Evolutionary conservation across 2,113 vertebrate species (phyloP).

Genomic region (Ondatra zibethicus): DNA sequence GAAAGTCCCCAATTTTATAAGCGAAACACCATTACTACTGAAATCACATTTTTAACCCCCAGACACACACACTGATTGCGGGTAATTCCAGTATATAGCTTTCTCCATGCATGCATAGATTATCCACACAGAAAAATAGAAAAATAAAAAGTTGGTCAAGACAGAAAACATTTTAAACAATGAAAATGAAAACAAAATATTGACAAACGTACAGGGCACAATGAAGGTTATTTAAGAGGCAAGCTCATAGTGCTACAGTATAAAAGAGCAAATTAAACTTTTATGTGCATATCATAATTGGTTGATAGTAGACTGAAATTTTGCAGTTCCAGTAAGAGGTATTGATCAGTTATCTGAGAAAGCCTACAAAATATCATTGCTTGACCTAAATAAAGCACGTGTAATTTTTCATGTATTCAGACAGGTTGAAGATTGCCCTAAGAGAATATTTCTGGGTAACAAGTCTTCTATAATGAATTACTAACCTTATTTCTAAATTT

Average conservation of each 20-base stretch:
- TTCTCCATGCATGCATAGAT: too few species aligned
- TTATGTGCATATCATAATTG: slow-evolving; percentile 61
- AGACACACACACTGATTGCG: too few species aligned
- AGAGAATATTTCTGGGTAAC: background rate
- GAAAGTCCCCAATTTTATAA: too few species aligned
- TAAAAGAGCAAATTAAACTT: background rate
- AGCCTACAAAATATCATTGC: background rate
- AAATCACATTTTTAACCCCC: too few species aligned
- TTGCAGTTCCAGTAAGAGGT: slow-evolving; percentile 8
- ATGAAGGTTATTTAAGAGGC: background rate
- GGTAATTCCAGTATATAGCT: too few species aligned
- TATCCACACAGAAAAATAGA: background rate
- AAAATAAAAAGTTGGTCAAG: background rate
- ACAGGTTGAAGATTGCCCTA: background rate
- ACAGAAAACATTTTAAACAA: background rate
- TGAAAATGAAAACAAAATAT: too few species aligned
- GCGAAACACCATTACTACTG: too few species aligned
- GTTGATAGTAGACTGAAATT: background rate
- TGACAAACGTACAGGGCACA: too few species aligned
- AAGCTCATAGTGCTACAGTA: background rate
- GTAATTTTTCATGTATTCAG: background rate
- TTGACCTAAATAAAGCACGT: background rate
- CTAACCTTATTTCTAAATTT: background rate
- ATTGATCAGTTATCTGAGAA: background rate
- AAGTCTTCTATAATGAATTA: background rate